These are phyloP conservation scores for Columbina picui DNA, from an alignment of 2,113 vertebrate genomes.

Conservation along the genomic window DNA sequence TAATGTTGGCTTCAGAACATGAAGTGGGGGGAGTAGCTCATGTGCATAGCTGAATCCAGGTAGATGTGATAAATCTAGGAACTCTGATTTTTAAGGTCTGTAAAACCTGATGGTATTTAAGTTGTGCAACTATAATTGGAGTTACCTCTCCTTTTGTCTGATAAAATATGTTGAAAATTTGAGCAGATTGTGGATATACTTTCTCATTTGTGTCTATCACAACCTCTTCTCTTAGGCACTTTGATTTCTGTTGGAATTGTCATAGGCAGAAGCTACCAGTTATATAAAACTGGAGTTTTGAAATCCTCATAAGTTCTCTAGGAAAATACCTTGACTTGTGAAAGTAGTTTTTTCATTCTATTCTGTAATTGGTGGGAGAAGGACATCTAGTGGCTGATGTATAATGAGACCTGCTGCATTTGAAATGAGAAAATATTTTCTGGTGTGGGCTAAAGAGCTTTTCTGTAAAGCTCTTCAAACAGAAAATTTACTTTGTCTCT, in stretches of 20 bases:
- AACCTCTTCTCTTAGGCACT: not conserved
- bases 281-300: not conserved
- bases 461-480: not conserved
- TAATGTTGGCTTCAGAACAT: not conserved
- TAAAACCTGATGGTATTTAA: not conserved
- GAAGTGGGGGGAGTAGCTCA: not conserved
- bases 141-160: not conserved
- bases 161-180: not conserved
- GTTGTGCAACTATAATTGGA: not conserved
- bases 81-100: not conserved
- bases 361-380: not conserved
- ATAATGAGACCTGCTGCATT: not conserved
- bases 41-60: not conserved
- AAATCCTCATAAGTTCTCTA: not conserved
- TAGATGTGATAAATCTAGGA: not conserved
- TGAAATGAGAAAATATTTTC: not conserved
- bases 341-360: not conserved
- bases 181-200: not conserved
- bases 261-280: not conserved
- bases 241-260: not conserved
- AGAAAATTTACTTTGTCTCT: not conserved
- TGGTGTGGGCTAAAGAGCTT: not conserved
- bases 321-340: not conserved
- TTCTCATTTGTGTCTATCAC: not conserved
- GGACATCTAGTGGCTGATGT: constrained; percentile 75